Percentiles rank a stretch among this genome's conserved stretches.
Evolutionary conservation across 2,888 invertebrate genomes (phyloP).

Genomic region (Thecocarcelia acutangulata): DNA sequence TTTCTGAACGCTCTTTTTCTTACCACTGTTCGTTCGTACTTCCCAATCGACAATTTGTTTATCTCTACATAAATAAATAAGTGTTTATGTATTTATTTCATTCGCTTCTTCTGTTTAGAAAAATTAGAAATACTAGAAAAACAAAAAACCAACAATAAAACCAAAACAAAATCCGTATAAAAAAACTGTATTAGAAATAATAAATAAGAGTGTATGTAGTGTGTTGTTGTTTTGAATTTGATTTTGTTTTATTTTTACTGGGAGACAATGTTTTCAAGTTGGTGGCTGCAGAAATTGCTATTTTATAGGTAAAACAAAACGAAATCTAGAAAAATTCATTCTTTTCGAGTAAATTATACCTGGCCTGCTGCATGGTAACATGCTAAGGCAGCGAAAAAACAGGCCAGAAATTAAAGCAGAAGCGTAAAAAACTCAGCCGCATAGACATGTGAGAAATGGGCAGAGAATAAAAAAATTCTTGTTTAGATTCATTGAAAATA

Average conservation of each 20-base stretch:
- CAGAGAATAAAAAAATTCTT: too few relatives aligned
- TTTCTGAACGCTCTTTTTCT: too few relatives aligned
- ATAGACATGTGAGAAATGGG: too few relatives aligned
- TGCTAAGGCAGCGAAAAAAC: not conserved
- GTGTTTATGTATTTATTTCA: not conserved
- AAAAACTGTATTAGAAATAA: conserved; percentile 61
- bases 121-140: conserved; percentile 59
- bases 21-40: too few relatives aligned
- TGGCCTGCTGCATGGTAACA: conserved; percentile 36
- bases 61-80: conserved; percentile 24
- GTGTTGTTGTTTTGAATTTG: conserved; percentile 70
- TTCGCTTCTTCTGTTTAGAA: conserved; percentile 54
- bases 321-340: conserved; percentile 7
- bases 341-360: conserved; percentile 21
- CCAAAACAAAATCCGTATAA: conserved; percentile 20
- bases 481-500: too few relatives aligned
- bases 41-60: too few relatives aligned
- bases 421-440: not conserved
- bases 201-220: conserved; percentile 37
- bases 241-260: conserved; percentile 68
- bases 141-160: conserved; percentile 36
- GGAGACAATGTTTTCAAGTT: conserved; percentile 60
- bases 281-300: conserved; percentile 48
- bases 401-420: not conserved
- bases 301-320: conserved; percentile 37